Evolutionary conservation across 2,113 vertebrate genomes (phyloP).

Genomic region (Macrotus californicus): DNA sequence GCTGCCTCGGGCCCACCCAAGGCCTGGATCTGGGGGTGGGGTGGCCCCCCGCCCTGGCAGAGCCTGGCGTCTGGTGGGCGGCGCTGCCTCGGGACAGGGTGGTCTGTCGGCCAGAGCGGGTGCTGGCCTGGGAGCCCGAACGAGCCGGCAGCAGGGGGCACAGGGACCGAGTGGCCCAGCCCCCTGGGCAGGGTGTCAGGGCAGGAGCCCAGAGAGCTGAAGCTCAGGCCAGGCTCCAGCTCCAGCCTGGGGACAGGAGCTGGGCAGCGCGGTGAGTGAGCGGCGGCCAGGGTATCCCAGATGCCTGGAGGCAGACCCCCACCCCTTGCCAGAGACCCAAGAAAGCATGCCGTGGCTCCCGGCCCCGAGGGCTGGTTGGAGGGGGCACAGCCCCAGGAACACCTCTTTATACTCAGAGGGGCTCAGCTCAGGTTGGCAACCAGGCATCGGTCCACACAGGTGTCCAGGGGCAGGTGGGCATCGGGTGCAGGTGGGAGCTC

Average conservation of each 20-base stretch:
- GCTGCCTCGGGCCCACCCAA: constrained; percentile 23
- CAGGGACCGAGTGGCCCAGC: constrained; percentile 35
- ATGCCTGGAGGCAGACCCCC: background rate
- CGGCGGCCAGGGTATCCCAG: background rate
- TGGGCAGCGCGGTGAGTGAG: background rate
- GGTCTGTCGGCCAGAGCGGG: background rate
- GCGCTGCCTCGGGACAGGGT: background rate
- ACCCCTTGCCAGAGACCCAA: accelerated
- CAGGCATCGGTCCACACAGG: background rate
- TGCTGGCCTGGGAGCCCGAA: background rate
- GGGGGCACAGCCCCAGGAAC: background rate
- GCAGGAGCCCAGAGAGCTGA: constrained; percentile 48
- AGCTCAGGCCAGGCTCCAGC: constrained; percentile 23
- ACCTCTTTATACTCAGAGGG: background rate
- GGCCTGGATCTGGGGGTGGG: background rate
- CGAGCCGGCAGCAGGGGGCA: constrained; percentile 6
- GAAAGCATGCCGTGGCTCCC: accelerated
- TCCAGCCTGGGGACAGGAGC: background rate
- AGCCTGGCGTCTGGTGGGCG: background rate
- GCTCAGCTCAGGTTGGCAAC: background rate
- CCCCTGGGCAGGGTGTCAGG: constrained; percentile 63
- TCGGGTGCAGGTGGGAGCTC: background rate
- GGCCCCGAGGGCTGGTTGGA: background rate
- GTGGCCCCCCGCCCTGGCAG: constrained; percentile 22
- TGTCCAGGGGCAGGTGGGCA: background rate